Conservation (phyloP, 2,797 vertebrate genomes). For the Taenioides sp. region DNA sequence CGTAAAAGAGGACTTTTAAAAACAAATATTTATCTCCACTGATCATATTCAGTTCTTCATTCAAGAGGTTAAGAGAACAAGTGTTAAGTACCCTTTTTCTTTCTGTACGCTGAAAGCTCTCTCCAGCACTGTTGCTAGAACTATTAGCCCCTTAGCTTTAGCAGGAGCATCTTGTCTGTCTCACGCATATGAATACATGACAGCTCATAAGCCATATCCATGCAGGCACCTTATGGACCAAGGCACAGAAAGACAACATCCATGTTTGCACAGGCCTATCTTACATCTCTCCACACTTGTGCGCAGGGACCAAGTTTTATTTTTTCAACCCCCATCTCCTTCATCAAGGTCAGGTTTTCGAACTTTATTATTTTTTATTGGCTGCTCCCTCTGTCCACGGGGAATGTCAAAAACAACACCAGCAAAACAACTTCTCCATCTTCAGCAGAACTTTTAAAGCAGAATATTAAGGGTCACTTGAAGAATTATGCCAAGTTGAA, state of each 20-base stretch:
- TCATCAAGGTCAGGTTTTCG: conserved; percentile 60
- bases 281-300: conserved; percentile 39
- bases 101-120: conserved; percentile 4
- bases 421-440: conserved; percentile 19
- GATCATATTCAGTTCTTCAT: conserved; percentile 11
- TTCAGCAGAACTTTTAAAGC: conserved; percentile 24
- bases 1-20: too few species aligned
- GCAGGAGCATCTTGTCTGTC: conserved; percentile 13
- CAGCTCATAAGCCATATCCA: conserved; percentile 3
- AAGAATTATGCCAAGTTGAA: conserved; percentile 34
- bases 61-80: conserved; percentile 25
- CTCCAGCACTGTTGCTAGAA: conserved; percentile 39
- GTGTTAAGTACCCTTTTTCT: conserved; percentile 4
- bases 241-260: conserved; percentile 22
- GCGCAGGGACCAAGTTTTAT: conserved; percentile 14
- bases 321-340: conserved; percentile 29
- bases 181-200: conserved; percentile 19
- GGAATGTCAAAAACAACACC: conserved; percentile 24
- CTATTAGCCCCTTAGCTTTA: conserved; percentile 24
- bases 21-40: too few species aligned
- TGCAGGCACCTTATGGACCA: conserved; percentile 6
- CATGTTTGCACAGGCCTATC: conserved; percentile 24
- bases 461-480: conserved; percentile 21
- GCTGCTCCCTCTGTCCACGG: conserved; percentile 32
- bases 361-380: conserved; percentile 52